Evolutionary conservation across 2,797 vertebrate genomes (phyloP).

Genomic region (Decapterus maruadsi): DNA sequence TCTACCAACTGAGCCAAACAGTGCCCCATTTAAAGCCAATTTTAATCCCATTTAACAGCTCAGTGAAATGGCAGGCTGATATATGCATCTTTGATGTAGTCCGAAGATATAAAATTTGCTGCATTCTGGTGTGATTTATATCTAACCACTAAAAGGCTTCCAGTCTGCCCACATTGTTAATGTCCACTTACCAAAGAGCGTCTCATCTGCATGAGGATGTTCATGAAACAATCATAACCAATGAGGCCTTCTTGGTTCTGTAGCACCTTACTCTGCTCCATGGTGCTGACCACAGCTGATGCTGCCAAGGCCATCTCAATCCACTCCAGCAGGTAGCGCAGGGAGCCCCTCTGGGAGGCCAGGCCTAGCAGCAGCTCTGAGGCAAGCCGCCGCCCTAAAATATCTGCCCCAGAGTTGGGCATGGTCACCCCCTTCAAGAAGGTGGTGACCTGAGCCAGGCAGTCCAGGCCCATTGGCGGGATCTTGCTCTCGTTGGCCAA

Average conservation of each 20-base stretch:
- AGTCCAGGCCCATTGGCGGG: conserved; percentile 97
- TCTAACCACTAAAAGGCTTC: not conserved
- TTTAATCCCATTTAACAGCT: not conserved
- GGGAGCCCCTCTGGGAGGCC: conserved; percentile 95
- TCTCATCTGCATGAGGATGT: conserved; percentile 97
- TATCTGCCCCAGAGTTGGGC: conserved; percentile 96
- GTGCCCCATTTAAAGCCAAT: not conserved
- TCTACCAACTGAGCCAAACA: no score
- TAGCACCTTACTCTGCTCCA: conserved; percentile 89
- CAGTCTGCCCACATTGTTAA: not conserved
- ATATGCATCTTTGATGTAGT: not conserved
- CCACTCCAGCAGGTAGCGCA: conserved; percentile 97
- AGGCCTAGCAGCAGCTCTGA: conserved; percentile 95
- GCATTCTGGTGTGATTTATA: not conserved
- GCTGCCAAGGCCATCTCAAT: conserved; percentile 98
- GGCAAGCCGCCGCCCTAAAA: conserved; percentile 93
- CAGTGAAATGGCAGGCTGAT: not conserved
- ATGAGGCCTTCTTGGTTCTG: conserved; percentile 94
- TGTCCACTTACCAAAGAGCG: conserved; percentile 91
- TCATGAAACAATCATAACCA: conserved; percentile 98
- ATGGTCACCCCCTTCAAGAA: conserved; percentile 98
- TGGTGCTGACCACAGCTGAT: conserved; percentile 90
- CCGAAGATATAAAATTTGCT: not conserved
- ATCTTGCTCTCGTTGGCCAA: conserved; percentile 99
- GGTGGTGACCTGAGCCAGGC: conserved; percentile 95